Conservation (phyloP, 2,113 vertebrate genomes). For the Regulus satrapa region DNA sequence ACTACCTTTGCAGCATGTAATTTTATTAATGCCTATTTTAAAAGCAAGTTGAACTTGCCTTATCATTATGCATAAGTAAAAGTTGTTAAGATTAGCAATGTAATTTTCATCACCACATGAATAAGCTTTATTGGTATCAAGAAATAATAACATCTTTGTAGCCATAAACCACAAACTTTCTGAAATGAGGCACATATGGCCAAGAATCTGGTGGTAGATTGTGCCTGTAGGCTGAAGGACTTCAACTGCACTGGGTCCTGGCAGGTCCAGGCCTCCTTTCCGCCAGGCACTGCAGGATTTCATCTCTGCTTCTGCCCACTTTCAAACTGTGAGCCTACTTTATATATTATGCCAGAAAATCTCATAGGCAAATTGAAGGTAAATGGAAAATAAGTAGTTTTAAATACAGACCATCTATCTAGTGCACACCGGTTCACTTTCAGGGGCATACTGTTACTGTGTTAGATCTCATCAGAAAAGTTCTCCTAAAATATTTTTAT, state of each 20-base stretch:
- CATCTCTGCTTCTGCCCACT: background rate
- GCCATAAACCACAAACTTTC: background rate
- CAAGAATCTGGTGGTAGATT: background rate
- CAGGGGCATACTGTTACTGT: background rate
- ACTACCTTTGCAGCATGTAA: background rate
- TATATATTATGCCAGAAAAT: background rate
- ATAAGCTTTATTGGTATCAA: background rate
- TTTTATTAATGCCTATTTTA: background rate
- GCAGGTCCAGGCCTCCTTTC: background rate
- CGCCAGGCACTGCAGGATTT: background rate
- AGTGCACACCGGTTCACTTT: background rate
- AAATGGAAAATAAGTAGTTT: background rate
- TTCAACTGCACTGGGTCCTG: accelerated
- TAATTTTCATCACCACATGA: background rate
- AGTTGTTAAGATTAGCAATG: background rate
- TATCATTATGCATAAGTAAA: background rate
- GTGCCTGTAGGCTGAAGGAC: background rate
- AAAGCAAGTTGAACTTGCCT: background rate
- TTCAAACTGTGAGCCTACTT: background rate
- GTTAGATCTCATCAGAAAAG: background rate
- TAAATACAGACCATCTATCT: background rate
- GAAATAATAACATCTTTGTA: background rate
- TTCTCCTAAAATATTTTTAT: background rate
- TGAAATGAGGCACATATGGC: background rate
- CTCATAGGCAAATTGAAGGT: background rate